Base-by-base conservation (phyloP, 2,888 invertebrate genomes). In the Quadroppia sp. region DNA sequence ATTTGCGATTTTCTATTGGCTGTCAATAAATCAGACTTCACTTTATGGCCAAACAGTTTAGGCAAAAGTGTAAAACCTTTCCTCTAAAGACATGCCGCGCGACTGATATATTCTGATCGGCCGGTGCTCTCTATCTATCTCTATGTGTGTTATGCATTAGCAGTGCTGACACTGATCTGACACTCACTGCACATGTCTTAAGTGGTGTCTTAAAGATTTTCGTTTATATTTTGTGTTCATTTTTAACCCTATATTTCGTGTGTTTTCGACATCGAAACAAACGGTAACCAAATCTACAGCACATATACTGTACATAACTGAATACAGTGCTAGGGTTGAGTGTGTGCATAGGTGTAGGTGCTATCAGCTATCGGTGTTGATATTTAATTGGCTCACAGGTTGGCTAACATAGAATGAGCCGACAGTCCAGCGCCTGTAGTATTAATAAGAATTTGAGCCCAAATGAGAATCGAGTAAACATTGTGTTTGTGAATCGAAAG, bases 21-120 rank as follows among this genome's bases (percentile, higher is more conserved):
- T 30, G 28, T 30, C 56, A 28, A 56, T 56, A 56, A 56, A 56
- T 56, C 56, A 56, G 56, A 56, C 28, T 25, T 28, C 17, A 56
- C 28, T 64, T 64, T 64, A 64, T 64, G 61, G 61, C 61, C 61
- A 64, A 64, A 64, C 36, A 32, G 32, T 64, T 64, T 64, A 36
- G n/a, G 61, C 2, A 45, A 45, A 45, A 45, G 45, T 17, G 17
- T 6, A 17, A 45, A 15, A 6, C 45, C 36, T 36, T 36, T 36
- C 30, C 59, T 6, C 30, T 9, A 53, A 13, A 11, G 53, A 11
- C 23, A 53, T 53, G 28, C 28, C 28, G 56, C 23, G 13, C 53
- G 23, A 56, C 56, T 56, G 56, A 56, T 56, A 56, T 25, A 15
- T 23, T 4, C 30, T 13, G 28, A 28, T 28, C 15, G 56, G 56